These are phyloP conservation scores for Theodoxus fluviatilis DNA, from an alignment of 2,888 invertebrate species.

Conservation along the genomic window DNA sequence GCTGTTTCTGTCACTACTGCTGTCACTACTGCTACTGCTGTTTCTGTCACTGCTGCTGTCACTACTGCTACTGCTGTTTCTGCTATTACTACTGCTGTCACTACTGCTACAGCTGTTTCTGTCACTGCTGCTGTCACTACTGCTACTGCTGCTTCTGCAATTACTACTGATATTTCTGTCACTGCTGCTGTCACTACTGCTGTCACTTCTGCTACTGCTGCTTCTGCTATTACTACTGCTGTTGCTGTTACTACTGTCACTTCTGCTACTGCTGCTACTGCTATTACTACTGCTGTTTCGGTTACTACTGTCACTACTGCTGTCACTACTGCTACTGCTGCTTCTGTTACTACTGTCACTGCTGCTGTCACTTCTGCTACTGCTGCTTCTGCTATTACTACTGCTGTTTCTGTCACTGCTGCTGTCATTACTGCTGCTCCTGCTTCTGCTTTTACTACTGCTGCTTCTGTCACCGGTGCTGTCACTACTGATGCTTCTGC, in stretches of 20 bases:
- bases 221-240: background rate
- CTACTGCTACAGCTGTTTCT: too few relatives aligned
- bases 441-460: background rate
- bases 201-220: background rate
- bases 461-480: background rate
- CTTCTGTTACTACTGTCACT: background rate
- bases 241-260: background rate
- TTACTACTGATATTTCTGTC: too few relatives aligned
- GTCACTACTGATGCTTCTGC: background rate
- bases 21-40: too few relatives aligned
- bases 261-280: background rate
- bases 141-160: too few relatives aligned
- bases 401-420: background rate
- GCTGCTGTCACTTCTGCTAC: background rate
- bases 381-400: background rate
- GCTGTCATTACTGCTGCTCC: background rate
- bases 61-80: background rate
- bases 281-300: background rate
- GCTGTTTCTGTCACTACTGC: too few relatives aligned
- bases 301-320: background rate
- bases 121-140: too few relatives aligned
- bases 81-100: background rate
- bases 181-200: too few relatives aligned
- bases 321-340: background rate
- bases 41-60: too few relatives aligned